Percentiles rank a stretch among this genome's conserved stretches.
Conservation (phyloP, 1,140 invertebrate genomes). For the Diprion similis region DNA sequence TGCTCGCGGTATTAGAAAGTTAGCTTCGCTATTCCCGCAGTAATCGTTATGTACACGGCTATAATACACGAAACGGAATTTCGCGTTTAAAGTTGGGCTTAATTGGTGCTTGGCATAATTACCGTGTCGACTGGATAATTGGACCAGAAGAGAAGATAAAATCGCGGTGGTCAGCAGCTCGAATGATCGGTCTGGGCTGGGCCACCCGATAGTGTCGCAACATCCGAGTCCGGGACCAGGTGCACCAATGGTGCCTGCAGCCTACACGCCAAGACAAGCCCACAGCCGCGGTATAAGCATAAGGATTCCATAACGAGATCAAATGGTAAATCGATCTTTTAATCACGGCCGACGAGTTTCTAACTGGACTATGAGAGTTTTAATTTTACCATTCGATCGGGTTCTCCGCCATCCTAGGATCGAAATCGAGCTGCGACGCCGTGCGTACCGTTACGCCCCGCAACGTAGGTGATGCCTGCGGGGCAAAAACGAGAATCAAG, state of each 20-base stretch:
- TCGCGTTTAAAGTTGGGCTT: not conserved
- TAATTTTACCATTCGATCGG: not conserved
- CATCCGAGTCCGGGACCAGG: not conserved
- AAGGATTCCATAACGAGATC: not conserved
- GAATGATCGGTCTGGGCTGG: too few species aligned
- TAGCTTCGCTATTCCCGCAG: not conserved
- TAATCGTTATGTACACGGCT: too few species aligned
- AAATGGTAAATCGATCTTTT: constrained; percentile 1
- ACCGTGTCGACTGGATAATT: not conserved
- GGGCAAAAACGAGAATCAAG: too few species aligned
- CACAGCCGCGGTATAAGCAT: too few species aligned
- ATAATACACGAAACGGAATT: not conserved
- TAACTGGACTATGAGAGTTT: not conserved
- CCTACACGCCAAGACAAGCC: not conserved
- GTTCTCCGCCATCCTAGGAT: not conserved
- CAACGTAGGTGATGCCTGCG: too few species aligned
- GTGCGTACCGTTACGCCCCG: too few species aligned
- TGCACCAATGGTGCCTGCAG: not conserved
- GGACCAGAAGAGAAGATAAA: not conserved
- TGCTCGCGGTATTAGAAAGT: not conserved
- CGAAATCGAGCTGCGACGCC: too few species aligned
- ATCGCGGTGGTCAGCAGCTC: not conserved
- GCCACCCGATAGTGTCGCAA: not conserved
- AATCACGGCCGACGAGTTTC: constrained; percentile 6
- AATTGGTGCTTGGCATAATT: not conserved